Conservation (phyloP, 2,888 invertebrate species). For the Buathra laborator region DNA sequence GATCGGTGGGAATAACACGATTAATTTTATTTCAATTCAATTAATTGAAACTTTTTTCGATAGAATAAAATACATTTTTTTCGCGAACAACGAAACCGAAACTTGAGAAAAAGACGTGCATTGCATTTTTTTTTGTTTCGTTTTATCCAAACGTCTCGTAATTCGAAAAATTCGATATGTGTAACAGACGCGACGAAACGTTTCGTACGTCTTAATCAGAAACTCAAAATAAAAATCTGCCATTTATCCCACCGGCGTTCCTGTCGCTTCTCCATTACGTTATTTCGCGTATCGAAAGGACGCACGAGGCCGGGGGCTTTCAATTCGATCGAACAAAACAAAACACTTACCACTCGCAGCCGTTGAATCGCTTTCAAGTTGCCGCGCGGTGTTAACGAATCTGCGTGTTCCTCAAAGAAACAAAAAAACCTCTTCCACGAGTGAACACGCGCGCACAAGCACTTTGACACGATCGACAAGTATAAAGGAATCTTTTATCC, state of each 20-base stretch:
- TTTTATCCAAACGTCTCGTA: too few relatives aligned
- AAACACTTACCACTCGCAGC: slow-evolving; percentile 70
- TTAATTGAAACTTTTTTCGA: too few relatives aligned
- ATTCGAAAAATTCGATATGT: neutral
- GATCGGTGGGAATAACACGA: too few relatives aligned
- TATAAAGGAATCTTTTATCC: slow-evolving; percentile 4
- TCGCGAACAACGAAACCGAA: too few relatives aligned
- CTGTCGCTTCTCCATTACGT: slow-evolving; percentile 4
- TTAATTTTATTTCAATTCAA: too few relatives aligned
- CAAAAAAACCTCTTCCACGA: slow-evolving; percentile 1
- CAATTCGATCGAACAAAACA: slow-evolving; percentile 30
- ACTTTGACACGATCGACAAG: slow-evolving; percentile 28
- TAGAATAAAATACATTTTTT: too few relatives aligned
- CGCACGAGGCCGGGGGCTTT: neutral
- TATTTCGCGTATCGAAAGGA: slow-evolving; percentile 21
- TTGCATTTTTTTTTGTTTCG: too few relatives aligned
- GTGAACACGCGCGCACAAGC: slow-evolving; percentile 21
- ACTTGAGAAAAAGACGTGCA: too few relatives aligned
- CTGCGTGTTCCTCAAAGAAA: slow-evolving; percentile 58
- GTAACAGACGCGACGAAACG: slow-evolving; percentile 21
- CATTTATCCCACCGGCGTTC: neutral
- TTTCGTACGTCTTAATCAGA: neutral
- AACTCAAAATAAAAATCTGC: neutral
- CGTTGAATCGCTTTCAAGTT: slow-evolving; percentile 69
- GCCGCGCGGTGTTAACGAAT: slow-evolving; percentile 73